These are phyloP conservation scores for Popillia japonica DNA, from an alignment of 1,140 invertebrate genomes.

Conservation along the genomic window DNA sequence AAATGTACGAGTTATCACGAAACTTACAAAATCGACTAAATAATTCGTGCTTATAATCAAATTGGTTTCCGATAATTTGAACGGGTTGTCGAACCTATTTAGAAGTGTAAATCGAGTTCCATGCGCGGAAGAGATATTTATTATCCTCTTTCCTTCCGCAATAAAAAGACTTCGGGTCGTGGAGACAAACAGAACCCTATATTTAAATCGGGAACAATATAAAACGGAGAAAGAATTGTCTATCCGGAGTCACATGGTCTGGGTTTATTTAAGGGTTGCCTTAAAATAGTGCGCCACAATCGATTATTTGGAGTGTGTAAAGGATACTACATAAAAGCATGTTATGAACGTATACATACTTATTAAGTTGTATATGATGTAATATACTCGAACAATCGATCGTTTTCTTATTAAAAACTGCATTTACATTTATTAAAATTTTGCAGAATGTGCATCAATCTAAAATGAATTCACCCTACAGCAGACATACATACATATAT, in stretches of 20 bases:
- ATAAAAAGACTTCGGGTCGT: neutral
- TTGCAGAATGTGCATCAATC: too few relatives aligned
- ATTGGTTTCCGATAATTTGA: too few relatives aligned
- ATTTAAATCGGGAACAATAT: constrained; percentile 15
- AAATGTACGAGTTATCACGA: too few relatives aligned
- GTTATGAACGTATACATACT: neutral
- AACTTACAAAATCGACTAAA: too few relatives aligned
- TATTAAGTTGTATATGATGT: neutral
- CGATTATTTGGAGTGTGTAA: constrained; percentile 2
- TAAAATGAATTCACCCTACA: neutral
- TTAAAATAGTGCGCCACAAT: constrained; percentile 34
- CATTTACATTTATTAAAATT: too few relatives aligned
- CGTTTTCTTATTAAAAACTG: too few relatives aligned
- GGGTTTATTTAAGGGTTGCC: constrained; percentile 20
- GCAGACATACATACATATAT: neutral
- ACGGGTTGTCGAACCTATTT: too few relatives aligned
- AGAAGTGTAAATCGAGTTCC: too few relatives aligned
- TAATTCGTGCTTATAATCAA: too few relatives aligned
- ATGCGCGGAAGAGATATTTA: too few relatives aligned
- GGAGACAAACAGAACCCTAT: neutral
- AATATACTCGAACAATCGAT: too few relatives aligned
- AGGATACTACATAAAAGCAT: constrained; percentile 4
- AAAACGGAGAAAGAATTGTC: constrained; percentile 25
- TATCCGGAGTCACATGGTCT: constrained; percentile 26
- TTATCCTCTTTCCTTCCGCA: neutral